A percentile compares a stretch with the other conserved stretches of the same genome.
Evolutionary conservation across 1,140 invertebrate species (phyloP).

Genomic region (Marisa cornuarietis): DNA sequence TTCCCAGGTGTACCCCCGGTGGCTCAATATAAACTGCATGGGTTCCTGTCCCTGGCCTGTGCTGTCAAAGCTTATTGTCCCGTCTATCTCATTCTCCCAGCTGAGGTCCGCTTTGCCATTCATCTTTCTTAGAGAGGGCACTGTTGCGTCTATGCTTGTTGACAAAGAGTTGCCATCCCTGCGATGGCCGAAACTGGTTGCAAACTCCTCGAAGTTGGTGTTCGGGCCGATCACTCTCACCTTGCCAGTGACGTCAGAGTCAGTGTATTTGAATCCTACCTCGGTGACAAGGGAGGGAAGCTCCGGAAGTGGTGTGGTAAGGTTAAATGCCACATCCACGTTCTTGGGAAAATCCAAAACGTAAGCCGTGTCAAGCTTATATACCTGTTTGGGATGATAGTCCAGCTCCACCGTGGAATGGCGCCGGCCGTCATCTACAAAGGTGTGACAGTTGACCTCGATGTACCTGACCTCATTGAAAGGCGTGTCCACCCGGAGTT

Average conservation of each 20-base stretch:
- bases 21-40: constrained; percentile 13
- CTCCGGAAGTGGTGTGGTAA: constrained; percentile 16
- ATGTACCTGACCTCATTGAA: constrained; percentile 16
- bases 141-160: background rate
- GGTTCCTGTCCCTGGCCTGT: constrained; percentile 1
- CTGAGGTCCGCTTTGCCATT: constrained; percentile 1
- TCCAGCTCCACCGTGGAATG: constrained; percentile 8
- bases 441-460: constrained; percentile 4
- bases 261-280: constrained; percentile 8
- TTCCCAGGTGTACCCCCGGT: constrained; percentile 16
- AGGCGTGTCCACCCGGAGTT: constrained; percentile 22
- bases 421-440: background rate
- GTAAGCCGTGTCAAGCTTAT: constrained; percentile 19
- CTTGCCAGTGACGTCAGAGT: background rate
- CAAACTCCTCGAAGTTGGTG: constrained; percentile 3
- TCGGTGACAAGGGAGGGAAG: constrained; percentile 10
- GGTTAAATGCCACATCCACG: constrained; percentile 2
- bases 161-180: background rate
- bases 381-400: constrained; percentile 14
- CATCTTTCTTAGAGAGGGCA: constrained; percentile 1
- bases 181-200: constrained; percentile 4
- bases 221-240: constrained; percentile 12
- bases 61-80: constrained; percentile 20
- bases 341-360: constrained; percentile 1
- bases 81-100: constrained; percentile 10